Evolutionary conservation across 2,113 vertebrate species (phyloP).

Genomic region (Nettapus auritus): DNA sequence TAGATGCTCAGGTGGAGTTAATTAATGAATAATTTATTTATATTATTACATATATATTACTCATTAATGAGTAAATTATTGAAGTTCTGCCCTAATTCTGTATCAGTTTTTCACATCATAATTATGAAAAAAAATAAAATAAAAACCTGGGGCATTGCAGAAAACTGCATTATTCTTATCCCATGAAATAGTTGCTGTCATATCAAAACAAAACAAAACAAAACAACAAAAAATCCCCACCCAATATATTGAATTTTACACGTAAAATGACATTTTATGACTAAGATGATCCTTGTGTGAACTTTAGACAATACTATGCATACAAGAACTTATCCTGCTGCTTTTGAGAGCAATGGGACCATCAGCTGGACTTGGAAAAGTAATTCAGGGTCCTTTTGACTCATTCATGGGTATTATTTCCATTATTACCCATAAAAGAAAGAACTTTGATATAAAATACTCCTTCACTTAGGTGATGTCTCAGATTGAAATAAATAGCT

Average conservation of each 20-base stretch:
- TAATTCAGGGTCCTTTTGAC: background rate
- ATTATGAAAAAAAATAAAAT: background rate
- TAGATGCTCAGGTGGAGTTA: constrained; percentile 5
- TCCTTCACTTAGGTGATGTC: background rate
- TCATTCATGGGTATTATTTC: background rate
- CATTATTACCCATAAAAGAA: background rate
- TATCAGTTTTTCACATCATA: background rate
- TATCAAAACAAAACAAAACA: background rate
- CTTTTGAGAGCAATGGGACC: background rate
- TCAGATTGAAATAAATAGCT: constrained; percentile 6
- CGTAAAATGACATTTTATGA: background rate
- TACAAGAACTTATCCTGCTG: background rate
- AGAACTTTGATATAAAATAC: background rate
- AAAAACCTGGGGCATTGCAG: background rate
- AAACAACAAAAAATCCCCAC: no score
- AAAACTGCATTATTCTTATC: background rate
- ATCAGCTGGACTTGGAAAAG: background rate
- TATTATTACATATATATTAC: no score
- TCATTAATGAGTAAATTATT: background rate
- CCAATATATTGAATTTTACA: background rate
- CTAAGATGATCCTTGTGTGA: background rate
- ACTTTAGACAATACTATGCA: background rate
- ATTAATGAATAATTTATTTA: no score
- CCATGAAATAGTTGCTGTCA: background rate
- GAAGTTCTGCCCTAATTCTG: background rate